Base-by-base conservation (phyloP, 2,797 vertebrate genomes). In the Luscinia luscinia region DNA sequence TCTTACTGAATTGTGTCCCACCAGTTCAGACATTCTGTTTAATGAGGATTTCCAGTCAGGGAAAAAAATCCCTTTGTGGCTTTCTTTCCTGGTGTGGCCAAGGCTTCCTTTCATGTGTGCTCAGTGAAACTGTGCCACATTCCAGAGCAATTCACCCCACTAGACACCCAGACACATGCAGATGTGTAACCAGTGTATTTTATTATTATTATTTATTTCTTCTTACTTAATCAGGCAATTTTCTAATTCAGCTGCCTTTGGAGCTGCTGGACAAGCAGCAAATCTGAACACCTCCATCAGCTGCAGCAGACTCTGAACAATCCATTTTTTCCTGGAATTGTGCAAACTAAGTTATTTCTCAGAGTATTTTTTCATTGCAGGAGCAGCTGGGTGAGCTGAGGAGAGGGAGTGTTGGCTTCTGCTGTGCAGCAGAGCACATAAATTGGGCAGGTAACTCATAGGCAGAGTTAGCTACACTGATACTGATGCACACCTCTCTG, bases 61-160 rank as follows among this genome's bases (percentile, higher is more conserved):
- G 64, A 8, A 6, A 83, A 77, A 84, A 79, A 52, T 63, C 46
- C 30, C 26, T 43, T 72, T 45, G 66, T 2, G 3, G 32, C 66
- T 89, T 84, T 74, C 54, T 87, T 94, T 91, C 84, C 82, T 89
- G 72, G 69, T 46, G 27, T 12, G 30, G 26, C 61, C 80, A 75
- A 89, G 64, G 7, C 9, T 90, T 68, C 38, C 55, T 82, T 67
- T 77, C 52, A 16, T 7, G 28, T 32, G 36, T 3, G 67, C 26
- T 75, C 43, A 11, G 28, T 70, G 52, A 80, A 80, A 49, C 18
- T 36, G 55, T 75, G 58, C 62, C 68, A 48, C 32, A 2, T 16
- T 93, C 78, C 59, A 64, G 32, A 52, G 7, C 76, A 69, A 7
- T 49, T 54, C 28, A 41, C 66, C 72, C 74, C 70, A 57, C 23